Evolutionary conservation across 1,140 invertebrate species (phyloP).

Genomic region (Lycorma delicatula): DNA sequence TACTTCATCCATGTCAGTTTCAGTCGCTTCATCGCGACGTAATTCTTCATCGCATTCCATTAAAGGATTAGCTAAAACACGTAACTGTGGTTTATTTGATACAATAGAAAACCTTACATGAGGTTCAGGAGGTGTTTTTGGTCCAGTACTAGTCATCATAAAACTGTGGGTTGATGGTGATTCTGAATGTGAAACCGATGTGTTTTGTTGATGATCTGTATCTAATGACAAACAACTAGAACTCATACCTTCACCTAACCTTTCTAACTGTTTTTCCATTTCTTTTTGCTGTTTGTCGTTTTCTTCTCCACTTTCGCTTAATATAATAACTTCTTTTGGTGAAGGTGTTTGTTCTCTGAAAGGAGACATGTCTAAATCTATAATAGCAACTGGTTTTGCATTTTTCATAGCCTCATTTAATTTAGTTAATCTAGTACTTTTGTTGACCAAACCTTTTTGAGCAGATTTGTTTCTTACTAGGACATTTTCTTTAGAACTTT

Average conservation of each 20-base stretch:
- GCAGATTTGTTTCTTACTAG: constrained; percentile 12
- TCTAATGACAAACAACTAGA: too few species aligned
- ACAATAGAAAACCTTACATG: constrained; percentile 57
- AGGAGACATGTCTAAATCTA: constrained; percentile 75
- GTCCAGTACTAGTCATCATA: constrained; percentile 40
- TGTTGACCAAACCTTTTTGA: too few species aligned
- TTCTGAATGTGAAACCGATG: constrained; percentile 17
- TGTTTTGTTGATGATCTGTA: constrained; percentile 8
- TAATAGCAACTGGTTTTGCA: constrained; percentile 67
- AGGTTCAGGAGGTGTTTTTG: constrained; percentile 66
- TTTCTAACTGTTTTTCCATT: constrained; percentile 14
- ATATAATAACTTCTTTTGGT: constrained; percentile 67
- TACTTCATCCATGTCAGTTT: constrained; percentile 41
- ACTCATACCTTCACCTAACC: constrained; percentile 11
- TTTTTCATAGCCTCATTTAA: constrained; percentile 23
- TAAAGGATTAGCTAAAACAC: constrained; percentile 52
- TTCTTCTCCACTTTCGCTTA: constrained; percentile 69
- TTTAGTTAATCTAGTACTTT: constrained; percentile 16
- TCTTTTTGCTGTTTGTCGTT: constrained; percentile 31
- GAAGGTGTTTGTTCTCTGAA: constrained; percentile 69
- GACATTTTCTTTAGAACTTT: constrained; percentile 34
- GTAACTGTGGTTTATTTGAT: constrained; percentile 47
- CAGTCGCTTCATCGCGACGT: constrained; percentile 29
- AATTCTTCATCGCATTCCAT: constrained; percentile 41
- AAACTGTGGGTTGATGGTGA: constrained; percentile 20